Evolutionary conservation across 1,140 invertebrate species (phyloP).

Genomic region (Drepana arcuata): DNA sequence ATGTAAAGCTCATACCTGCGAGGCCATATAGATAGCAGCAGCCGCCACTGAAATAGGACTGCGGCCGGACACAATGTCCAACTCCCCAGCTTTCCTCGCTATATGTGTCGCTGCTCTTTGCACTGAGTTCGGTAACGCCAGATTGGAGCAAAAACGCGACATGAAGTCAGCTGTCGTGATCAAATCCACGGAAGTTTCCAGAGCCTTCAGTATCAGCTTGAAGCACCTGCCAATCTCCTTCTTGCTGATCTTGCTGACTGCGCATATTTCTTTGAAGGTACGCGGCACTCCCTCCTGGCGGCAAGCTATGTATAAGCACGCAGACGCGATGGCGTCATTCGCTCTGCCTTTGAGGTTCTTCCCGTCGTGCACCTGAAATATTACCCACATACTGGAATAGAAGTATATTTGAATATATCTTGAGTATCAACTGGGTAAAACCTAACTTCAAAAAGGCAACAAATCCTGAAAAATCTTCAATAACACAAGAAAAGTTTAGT

Average conservation of each 20-base stretch:
- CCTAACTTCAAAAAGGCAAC: no score
- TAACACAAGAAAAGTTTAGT: no score
- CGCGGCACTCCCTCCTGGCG: constrained; percentile 98
- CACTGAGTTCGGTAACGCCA: constrained; percentile 90
- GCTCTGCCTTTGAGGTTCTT: constrained; percentile 95
- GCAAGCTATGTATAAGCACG: constrained; percentile 99
- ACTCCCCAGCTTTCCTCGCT: constrained; percentile 95
- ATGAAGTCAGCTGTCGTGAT: constrained; percentile 99
- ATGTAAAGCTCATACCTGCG: constrained; percentile 77
- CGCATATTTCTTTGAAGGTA: constrained; percentile 99
- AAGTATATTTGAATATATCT: no score
- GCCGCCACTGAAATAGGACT: constrained; percentile 99
- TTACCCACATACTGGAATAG: constrained; percentile 1
- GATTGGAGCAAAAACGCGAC: constrained; percentile 91
- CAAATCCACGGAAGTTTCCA: constrained; percentile 96
- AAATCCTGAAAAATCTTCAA: no score
- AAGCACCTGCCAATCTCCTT: constrained; percentile 95
- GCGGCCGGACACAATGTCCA: constrained; percentile 98
- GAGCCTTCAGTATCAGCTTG: constrained; percentile 70
- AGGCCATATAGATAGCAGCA: constrained; percentile 99
- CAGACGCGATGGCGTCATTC: constrained; percentile 98
- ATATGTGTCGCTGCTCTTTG: constrained; percentile 97
- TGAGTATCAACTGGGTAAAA: no score
- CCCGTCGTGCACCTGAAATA: constrained; percentile 89
- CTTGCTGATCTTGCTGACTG: constrained; percentile 98